These are phyloP conservation scores for Eristalis pertinax DNA, from an alignment of 2,888 invertebrate species.

Conservation along the genomic window DNA sequence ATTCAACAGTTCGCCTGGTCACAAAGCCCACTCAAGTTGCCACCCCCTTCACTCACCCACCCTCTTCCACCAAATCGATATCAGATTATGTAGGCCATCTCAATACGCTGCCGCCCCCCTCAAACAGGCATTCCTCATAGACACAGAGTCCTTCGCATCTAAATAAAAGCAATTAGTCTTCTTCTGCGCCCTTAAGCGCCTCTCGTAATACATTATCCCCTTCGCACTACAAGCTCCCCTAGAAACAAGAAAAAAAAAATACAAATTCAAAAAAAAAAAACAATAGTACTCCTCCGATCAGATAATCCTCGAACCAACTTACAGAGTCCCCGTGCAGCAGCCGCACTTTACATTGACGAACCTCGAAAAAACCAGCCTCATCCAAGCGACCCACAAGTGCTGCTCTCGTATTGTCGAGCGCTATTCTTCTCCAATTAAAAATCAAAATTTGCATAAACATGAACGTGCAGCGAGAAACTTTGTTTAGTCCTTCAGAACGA, in stretches of 20 bases:
- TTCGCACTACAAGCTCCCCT: constrained; percentile 15
- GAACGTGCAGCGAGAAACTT: constrained; percentile 41
- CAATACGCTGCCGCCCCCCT: neutral
- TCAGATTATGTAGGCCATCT: neutral
- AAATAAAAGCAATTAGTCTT: constrained; percentile 62
- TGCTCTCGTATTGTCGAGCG: constrained; percentile 44
- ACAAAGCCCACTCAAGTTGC: no score
- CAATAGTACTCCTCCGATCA: constrained; percentile 39
- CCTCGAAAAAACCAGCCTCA: constrained; percentile 60
- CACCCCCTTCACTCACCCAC: neutral
- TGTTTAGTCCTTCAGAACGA: constrained; percentile 57
- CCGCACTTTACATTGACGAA: constrained; percentile 24
- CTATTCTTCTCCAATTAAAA: constrained; percentile 71
- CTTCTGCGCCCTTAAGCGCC: constrained; percentile 23
- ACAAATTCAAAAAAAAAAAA: constrained; percentile 1
- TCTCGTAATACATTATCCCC: constrained; percentile 24
- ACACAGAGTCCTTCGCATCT: neutral
- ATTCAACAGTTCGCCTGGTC: no score
- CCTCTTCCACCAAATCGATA: neutral
- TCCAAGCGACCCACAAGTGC: constrained; percentile 58
- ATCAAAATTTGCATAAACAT: constrained; percentile 71
- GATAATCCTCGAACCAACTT: constrained; percentile 45
- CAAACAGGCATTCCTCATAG: neutral
- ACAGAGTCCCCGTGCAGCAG: neutral
- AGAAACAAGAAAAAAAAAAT: constrained; percentile 1